phyloP scores from a whole-genome alignment of 2,888 invertebrate species.

The Tetanocera ferruginea region DNA sequence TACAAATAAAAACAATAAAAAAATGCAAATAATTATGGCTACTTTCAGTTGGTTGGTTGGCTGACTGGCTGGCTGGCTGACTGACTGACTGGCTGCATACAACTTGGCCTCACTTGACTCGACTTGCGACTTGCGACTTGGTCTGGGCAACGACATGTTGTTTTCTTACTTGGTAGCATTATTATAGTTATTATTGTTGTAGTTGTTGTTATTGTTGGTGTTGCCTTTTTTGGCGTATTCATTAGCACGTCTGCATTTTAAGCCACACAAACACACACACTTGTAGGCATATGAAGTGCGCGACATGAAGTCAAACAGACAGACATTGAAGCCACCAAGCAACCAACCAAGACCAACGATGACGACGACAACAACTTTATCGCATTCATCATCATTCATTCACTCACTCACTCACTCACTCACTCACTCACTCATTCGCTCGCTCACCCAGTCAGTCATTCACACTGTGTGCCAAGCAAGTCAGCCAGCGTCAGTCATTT shows the following conservation, averaged over 20 bases:
- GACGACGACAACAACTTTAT: background rate
- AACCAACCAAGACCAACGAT: slow-evolving; percentile 11
- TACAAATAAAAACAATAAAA: background rate
- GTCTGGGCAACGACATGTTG: background rate
- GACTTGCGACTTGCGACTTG: background rate
- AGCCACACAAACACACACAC: background rate
- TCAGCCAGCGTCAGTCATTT: background rate
- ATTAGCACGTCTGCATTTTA: slow-evolving; percentile 30
- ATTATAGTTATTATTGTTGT: background rate
- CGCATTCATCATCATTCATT: background rate
- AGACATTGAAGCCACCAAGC: background rate
- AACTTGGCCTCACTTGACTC: background rate
- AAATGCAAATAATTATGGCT: slow-evolving; percentile 13
- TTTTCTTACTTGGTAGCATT: background rate
- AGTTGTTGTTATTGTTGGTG: slow-evolving; percentile 3
- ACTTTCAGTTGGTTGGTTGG: slow-evolving; percentile 34
- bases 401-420: background rate
- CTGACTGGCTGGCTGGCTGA: background rate
- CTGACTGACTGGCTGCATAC: background rate
- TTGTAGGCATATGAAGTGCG: background rate
- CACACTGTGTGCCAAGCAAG: background rate
- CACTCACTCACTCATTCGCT: background rate
- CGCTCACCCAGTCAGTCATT: background rate
- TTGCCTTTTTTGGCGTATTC: slow-evolving; percentile 27
- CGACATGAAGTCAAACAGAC: background rate